Evolutionary conservation across 2,113 vertebrate genomes (phyloP), one percentile per base, ranked within the genome.

Genomic region (Blennius ocellaris): DNA sequence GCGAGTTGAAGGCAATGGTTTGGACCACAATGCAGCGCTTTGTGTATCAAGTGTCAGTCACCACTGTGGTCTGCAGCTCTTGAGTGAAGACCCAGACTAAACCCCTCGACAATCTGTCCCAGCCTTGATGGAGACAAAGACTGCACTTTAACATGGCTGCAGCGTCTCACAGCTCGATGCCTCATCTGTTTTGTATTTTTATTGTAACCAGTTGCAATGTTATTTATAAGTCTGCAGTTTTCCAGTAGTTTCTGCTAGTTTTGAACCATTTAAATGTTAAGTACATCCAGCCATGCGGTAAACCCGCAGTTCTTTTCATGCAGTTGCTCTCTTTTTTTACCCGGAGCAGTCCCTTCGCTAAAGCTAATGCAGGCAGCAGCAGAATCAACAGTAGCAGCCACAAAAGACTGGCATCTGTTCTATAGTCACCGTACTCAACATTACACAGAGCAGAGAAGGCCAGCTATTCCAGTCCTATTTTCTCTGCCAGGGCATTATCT

Each of bases 221-320:
- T 97, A 98, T 98, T 97, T 98, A 99, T 97, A 98, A 96, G 93
- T 94, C 94, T 94, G 93, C 94, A 94, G 83, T 92, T 95, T 94
- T 94, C 94, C 95, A 96, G 94, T 94, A 95, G 94, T 94, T 92
- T 84, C 82, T 94, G 94, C 90, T 81, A 96, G 92, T 96, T 95
- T 95, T 94, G 93, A 96, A 95, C 95, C 93, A 80, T 96, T 96
- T 94, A 94, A 86, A 94, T 93, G 91, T 95, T 96, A 97, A 97
- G 94, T 93, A 94, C 92, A 96, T 95, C 93, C 95, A 97, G 95
- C 95, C 95, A 95, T 96, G 96, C 90, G 94, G 95, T 93, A 93
- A 95, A 94, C 91, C 92, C 91, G 66, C 84, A 91, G 91, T 85
- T 92, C 87, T 94, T 97, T 96, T 96, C 91, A 96, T 95, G 94